Evolutionary conservation across 2,797 vertebrate species (phyloP).

Genomic region (Orientallactaga sibirica): DNA sequence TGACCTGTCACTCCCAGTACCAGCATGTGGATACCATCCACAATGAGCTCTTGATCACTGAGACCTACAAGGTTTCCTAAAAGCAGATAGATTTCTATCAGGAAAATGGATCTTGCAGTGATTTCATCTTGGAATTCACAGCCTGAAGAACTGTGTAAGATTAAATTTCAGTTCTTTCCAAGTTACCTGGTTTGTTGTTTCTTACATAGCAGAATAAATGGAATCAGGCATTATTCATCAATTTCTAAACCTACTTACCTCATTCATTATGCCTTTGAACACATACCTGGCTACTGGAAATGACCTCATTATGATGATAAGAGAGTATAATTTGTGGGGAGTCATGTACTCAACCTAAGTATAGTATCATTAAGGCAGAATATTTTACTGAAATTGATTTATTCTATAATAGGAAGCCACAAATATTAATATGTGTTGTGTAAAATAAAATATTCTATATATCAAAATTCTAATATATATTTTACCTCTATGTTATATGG

Average conservation of each 20-base stretch:
- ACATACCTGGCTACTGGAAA: background rate
- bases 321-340: background rate
- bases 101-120: background rate
- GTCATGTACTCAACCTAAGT: background rate
- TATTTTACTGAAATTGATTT: background rate
- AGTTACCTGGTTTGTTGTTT: background rate
- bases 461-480: background rate
- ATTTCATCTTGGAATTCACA: background rate
- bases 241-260: background rate
- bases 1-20: too few relatives aligned
- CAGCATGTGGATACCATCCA: too few relatives aligned
- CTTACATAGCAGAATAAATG: background rate
- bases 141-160: too few relatives aligned
- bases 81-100: too few relatives aligned
- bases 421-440: background rate
- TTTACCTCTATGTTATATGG: background rate
- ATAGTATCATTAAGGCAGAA: background rate
- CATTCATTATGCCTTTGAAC: background rate
- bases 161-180: too few relatives aligned
- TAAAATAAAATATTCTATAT: background rate
- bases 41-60: too few relatives aligned
- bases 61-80: too few relatives aligned
- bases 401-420: background rate
- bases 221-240: background rate
- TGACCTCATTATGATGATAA: background rate